Evolutionary conservation across 2,888 invertebrate species (phyloP).

Genomic region (Epirrhoe alternata): DNA sequence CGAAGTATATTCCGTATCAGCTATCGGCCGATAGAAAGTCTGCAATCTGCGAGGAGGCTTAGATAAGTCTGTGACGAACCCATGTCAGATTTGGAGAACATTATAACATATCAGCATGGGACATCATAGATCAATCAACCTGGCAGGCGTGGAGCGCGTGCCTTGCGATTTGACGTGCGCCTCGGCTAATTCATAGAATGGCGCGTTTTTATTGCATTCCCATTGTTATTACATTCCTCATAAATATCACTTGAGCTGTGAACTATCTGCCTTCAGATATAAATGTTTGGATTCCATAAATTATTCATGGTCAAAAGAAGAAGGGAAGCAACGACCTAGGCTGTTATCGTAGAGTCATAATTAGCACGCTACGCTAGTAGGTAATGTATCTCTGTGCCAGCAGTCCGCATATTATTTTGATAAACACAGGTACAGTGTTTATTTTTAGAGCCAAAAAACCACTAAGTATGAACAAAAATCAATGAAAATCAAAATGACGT

Average conservation of each 20-base stretch:
- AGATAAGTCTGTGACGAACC: conserved; percentile 20
- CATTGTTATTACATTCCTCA: conserved; percentile 36
- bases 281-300: not conserved
- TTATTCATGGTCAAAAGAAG: not conserved
- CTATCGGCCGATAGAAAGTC: no score
- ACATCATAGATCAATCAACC: conserved; percentile 30
- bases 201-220: conserved; percentile 60
- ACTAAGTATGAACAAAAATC: no score
- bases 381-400: no score
- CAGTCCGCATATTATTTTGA: no score
- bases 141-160: conserved; percentile 43
- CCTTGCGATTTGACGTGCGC: conserved; percentile 47
- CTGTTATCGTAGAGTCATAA: no score
- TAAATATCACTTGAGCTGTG: conserved; percentile 40
- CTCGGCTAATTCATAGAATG: conserved; percentile 43
- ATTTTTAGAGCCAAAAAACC: no score
- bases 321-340: not conserved
- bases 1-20: no score
- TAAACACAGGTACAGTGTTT: no score
- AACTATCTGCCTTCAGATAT: conserved; percentile 7
- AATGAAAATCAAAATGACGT: no score
- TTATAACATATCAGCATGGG: conserved; percentile 16
- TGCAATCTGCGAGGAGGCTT: no score
- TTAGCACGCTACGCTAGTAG: no score
- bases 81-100: conserved; percentile 25